Evolutionary conservation across 1,140 invertebrate genomes (phyloP), one percentile per base, ranked within the genome.

Genomic region (Nebria ingens): DNA sequence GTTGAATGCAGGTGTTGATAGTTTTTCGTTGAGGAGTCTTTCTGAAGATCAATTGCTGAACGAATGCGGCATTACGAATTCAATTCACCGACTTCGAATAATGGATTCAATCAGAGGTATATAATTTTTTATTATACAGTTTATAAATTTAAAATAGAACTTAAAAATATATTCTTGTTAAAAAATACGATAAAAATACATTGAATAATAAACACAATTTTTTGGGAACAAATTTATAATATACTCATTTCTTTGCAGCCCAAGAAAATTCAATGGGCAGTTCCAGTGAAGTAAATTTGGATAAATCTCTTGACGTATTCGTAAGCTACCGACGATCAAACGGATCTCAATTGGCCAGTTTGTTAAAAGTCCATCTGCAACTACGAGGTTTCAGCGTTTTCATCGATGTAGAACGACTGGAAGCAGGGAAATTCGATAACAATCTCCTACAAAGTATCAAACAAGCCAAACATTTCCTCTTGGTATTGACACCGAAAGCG

Each of bases 401-500:
- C 70, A 95, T 97, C 57, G 93, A 97, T 66, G 93, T 97, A 29
- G 93, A 97, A 67, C 78, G 91, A 61, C 72, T 97, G 38, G 91
- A 97, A 72, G 95, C 95, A 20, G 96, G 96, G 19, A 99, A 99
- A 74, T 99, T 99, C 73, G 96, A 99, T 71, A 97, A 97, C 65
- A 97, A 96, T 71, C 73, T 99, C 9, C 75, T 99, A 29, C 91
- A 97, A 70, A 97, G 94, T 71, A 98, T 99, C 68, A 83, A 87
- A 63, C 90, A 97, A 62, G 95, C 96, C 1, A 94, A 92, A 73
- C 89, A 98, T 71, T 99, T 99, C 72, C 76, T 99, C 21, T 76
- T 99, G 21, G 95, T 99, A 49, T 77, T 99, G 25, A 98, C 96
- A 17, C 93, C 93, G 1, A 87, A 89, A 61, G 92, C 97, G 21